Percentiles rank a stretch among this genome's conserved stretches.
Evolutionary conservation across 2,797 vertebrate genomes (phyloP).

Genomic region (Pogoniulus pusillus): DNA sequence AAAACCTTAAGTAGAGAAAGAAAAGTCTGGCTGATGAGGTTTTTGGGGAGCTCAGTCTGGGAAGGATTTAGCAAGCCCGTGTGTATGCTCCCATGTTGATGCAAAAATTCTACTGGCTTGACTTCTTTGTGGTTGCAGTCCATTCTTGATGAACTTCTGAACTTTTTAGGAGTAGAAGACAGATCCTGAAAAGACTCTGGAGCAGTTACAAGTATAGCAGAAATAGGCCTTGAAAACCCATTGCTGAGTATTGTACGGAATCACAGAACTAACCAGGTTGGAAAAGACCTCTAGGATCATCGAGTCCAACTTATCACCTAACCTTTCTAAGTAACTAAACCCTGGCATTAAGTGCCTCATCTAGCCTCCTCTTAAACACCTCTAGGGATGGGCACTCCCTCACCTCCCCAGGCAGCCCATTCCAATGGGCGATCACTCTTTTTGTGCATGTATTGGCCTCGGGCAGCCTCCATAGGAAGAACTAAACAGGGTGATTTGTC

Average conservation of each 20-base stretch:
- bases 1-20: neutral
- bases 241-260: neutral
- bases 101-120: neutral
- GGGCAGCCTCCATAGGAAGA: neutral
- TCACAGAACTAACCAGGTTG: no score
- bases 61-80: neutral
- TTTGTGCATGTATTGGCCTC: no score
- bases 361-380: no score
- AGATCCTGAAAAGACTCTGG: neutral
- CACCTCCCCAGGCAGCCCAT: no score
- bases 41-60: neutral
- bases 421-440: no score
- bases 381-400: no score
- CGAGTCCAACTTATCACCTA: no score
- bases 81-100: neutral
- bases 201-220: neutral
- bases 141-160: neutral
- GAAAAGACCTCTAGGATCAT: no score
- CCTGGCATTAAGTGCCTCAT: no score
- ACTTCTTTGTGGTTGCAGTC: neutral
- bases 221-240: neutral
- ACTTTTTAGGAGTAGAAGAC: slow-evolving; percentile 17
- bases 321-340: no score
- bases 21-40: neutral
- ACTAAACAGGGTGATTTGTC: neutral